These are phyloP conservation scores for Psilopsiagon aurifrons DNA, from an alignment of 2,113 vertebrate genomes.

Conservation along the genomic window DNA sequence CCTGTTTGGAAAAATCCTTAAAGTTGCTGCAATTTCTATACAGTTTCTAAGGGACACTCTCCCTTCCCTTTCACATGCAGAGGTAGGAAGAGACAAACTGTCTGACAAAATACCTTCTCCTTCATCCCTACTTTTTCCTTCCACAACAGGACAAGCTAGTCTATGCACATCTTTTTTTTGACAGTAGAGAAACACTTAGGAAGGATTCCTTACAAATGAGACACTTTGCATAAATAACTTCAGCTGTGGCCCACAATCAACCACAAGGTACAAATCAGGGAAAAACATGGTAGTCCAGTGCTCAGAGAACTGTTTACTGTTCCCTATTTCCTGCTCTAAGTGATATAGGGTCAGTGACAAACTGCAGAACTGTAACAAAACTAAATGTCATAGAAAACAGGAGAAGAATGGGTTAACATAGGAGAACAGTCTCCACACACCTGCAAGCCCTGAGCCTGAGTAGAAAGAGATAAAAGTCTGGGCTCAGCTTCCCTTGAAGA, in stretches of 20 bases:
- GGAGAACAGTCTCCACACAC: neutral
- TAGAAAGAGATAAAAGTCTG: neutral
- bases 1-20: neutral
- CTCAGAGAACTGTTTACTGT: neutral
- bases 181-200: neutral
- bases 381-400: neutral
- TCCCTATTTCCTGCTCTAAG: rapidly evolving
- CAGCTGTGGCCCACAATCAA: neutral
- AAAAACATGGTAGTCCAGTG: neutral
- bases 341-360: rapidly evolving
- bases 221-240: neutral
- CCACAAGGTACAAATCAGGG: neutral
- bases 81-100: neutral
- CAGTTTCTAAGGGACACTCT: neutral
- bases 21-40: neutral
- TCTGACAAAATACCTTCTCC: neutral
- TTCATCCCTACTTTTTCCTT: neutral
- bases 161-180: neutral
- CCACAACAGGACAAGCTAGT: neutral
- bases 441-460: neutral
- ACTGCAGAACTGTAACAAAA: neutral
- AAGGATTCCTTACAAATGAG: neutral
- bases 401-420: neutral
- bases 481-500: neutral
- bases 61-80: neutral